Base-by-base conservation (phyloP, 2,888 invertebrate genomes). In the Xestoiulus laeticollis region DNA sequence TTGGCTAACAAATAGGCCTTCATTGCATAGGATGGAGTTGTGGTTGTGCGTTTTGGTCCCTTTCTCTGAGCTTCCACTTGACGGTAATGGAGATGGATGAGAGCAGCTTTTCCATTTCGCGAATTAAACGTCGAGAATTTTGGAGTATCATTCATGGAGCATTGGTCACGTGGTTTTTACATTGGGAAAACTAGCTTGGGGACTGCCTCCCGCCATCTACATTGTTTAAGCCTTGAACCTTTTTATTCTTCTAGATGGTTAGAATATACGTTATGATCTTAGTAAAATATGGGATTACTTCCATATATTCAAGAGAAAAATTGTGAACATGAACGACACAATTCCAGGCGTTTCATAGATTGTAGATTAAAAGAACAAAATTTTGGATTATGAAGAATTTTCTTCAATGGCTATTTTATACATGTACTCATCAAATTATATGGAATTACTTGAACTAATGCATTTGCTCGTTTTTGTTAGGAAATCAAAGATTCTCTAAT, bases 81-180 rank as follows among this genome's bases (percentile, higher is more conserved):
- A 94, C 94, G 93, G 93, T 94, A 94, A 94, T 94, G 93, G 93
- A 94, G 93, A 94, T 93, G 93, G 93, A 94, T 93, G 94, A 93
- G 93, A 93, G 93, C 93, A 90, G 90, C 91, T 93, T 92, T 93
- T 93, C 94, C 94, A 94, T 94, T 94, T 94, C 93, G 93, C 94
- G 94, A 94, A 94, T 94, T 94, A 94, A 94, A 94, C 93, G 94
- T 94, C 48, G 86, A 59, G 86, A 59, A 86, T 48, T 86, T 86
- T 86, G 48, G 86, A 86, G 53, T 86, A 85, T 85, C 85, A 44
- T 85, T 85, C 44, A 85, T 10, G 43, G 85, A 85, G 26, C 85
- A 43, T 33, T 38, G 85, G 78, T 78, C 78, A 78, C 78, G 78
- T 78, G 78, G 78, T 78, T 78, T 78, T 78, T 78, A 16, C 78